These are phyloP conservation scores for Drosophila repletoides DNA, from an alignment of 1,140 invertebrate genomes.

Conservation along the genomic window DNA sequence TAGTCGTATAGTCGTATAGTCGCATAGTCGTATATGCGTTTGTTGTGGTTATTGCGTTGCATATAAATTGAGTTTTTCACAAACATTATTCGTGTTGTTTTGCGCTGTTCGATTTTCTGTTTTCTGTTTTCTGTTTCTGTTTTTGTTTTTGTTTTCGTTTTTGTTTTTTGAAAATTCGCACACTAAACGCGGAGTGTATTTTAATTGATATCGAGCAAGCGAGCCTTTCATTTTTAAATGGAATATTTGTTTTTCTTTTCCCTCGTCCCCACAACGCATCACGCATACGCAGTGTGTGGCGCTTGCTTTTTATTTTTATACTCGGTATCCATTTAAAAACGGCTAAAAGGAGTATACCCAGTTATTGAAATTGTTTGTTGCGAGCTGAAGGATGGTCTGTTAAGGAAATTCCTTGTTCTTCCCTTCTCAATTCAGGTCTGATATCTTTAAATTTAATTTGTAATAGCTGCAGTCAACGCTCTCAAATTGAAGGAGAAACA, in stretches of 20 bases:
- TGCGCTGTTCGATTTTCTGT: constrained; percentile 21
- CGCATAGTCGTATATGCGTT: constrained; percentile 17
- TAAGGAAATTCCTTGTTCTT: too few relatives aligned
- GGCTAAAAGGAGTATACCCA: too few relatives aligned
- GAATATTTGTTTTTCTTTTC: constrained; percentile 36
- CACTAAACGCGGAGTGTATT: constrained; percentile 36
- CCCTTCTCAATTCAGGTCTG: too few relatives aligned
- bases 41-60: constrained; percentile 57
- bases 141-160: constrained; percentile 1
- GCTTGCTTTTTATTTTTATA: too few relatives aligned
- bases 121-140: not conserved
- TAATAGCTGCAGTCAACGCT: too few relatives aligned
- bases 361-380: too few relatives aligned
- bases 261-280: too few relatives aligned
- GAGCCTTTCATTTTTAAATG: constrained; percentile 50
- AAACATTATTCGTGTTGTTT: constrained; percentile 64
- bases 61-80: constrained; percentile 79
- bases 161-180: constrained; percentile 10
- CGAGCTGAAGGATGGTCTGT: too few relatives aligned
- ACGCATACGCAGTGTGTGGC: constrained; percentile 54
- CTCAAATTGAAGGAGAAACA: too few relatives aligned
- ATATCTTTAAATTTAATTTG: too few relatives aligned
- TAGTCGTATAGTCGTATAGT: too few relatives aligned
- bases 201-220: constrained; percentile 62
- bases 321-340: too few relatives aligned